phyloP scores from a whole-genome alignment of 2,113 vertebrate species.

The Dipodomys merriami region DNA sequence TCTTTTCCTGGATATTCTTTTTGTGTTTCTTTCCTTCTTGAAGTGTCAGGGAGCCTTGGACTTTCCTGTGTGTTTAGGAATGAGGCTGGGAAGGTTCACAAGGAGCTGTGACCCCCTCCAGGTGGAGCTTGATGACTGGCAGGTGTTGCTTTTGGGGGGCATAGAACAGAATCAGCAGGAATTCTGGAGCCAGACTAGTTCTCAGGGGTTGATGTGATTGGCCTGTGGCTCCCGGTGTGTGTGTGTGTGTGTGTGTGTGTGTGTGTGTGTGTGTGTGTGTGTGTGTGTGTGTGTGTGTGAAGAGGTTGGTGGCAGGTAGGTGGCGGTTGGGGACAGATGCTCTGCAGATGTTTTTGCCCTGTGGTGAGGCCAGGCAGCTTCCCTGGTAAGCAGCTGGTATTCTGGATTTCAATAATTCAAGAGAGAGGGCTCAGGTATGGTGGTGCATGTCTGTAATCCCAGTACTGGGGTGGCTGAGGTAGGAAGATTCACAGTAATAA shows the following conservation, averaged over 20 bases:
- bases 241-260: too few relatives aligned
- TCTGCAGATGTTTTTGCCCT: not conserved
- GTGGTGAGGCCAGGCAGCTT: fast-evolving
- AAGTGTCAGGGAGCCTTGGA: not conserved
- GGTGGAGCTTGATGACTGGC: not conserved
- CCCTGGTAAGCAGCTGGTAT: not conserved
- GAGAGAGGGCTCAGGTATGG: too few relatives aligned
- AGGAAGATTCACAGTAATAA: too few relatives aligned
- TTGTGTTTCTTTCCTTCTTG: not conserved
- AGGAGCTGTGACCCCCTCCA: not conserved
- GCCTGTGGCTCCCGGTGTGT: too few relatives aligned
- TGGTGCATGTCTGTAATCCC: too few relatives aligned
- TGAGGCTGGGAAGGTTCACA: not conserved
- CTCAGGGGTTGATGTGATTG: not conserved
- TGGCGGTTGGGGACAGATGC: too few relatives aligned
- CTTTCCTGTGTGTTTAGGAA: not conserved
- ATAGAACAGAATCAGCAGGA: not conserved
- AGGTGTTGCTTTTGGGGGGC: not conserved
- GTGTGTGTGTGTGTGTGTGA: too few relatives aligned
- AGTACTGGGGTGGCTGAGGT: too few relatives aligned
- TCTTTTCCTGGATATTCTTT: not conserved
- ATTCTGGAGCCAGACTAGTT: not conserved
- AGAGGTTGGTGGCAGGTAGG: too few relatives aligned
- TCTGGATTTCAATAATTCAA: not conserved
- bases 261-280: too few relatives aligned